These are phyloP conservation scores for Mantis religiosa DNA, from an alignment of 2,888 invertebrate species.

Conservation along the genomic window DNA sequence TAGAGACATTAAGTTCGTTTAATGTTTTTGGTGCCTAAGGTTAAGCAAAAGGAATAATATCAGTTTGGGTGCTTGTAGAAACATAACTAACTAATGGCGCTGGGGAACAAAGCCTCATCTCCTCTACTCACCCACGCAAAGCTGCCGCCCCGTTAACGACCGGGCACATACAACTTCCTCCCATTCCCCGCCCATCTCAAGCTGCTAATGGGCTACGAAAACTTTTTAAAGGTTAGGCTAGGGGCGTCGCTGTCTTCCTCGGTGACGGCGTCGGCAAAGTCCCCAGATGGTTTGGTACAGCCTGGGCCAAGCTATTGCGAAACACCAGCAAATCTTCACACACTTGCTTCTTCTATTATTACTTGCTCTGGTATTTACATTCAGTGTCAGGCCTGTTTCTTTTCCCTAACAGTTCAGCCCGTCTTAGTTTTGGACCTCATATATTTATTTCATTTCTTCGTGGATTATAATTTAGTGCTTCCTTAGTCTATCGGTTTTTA, in stretches of 20 bases:
- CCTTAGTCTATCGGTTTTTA: too few relatives aligned
- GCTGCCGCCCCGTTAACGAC: constrained; percentile 12
- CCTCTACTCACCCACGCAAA: background rate
- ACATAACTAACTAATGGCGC: background rate
- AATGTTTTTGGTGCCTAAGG: background rate
- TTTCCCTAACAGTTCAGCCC: too few relatives aligned
- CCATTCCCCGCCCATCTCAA: constrained; percentile 3
- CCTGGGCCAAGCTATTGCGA: background rate
- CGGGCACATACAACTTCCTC: constrained; percentile 8
- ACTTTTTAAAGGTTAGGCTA: constrained; percentile 25
- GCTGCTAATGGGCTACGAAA: constrained; percentile 24
- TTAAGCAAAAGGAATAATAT: background rate
- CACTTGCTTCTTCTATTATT: too few relatives aligned
- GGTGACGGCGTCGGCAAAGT: background rate
- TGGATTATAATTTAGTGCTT: too few relatives aligned
- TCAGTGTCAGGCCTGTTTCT: too few relatives aligned
- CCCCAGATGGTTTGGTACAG: background rate
- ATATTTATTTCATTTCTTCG: too few relatives aligned
- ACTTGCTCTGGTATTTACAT: too few relatives aligned
- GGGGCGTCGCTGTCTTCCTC: background rate
- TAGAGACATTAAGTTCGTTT: background rate
- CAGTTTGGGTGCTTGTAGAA: background rate
- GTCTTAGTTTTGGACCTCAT: too few relatives aligned
- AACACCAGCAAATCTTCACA: background rate
- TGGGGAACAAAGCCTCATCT: constrained; percentile 2